Evolutionary conservation across 2,888 invertebrate species (phyloP), one percentile per base, ranked within the genome.

Genomic region (Fragum whitleyi): DNA sequence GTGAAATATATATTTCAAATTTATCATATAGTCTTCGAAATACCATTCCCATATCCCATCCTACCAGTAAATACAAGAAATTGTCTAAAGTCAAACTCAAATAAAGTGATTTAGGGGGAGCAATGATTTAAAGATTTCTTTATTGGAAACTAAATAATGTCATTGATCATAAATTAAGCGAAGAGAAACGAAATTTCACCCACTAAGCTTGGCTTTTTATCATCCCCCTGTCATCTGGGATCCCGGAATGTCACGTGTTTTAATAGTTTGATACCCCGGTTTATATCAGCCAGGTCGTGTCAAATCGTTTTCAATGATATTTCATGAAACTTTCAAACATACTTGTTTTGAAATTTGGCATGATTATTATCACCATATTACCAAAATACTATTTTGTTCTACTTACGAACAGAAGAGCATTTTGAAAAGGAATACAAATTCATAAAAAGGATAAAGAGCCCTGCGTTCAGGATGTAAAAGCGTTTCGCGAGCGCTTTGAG

Each of bases 81-180:
- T 67, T 68, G 69, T 73, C 72, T 82, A 77, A 83, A 83, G 83
- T 83, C 83, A 83, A 79, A 79, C 55, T 77, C 83, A 83, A 83
- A 83, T 83, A 83, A 76, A 83, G 77, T 77, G 83, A 83, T 83
- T 83, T 79, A 83, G 19, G 73, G 51, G 57, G 51, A 57, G 29
- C 53, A 83, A 83, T 83, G 83, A 83, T 83, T 83, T 83, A 76
- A 39, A 76, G 83, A 83, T 83, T 79, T 79, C 74, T 79, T 70
- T 83, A 83, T 83, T 79, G 74, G 83, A 77, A 79, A 83, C 83
- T 77, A 77, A 83, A 79, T 79, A 83, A 83, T 83, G 69, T 55
- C 70, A 83, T 79, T 83, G 83, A 83, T 83, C 74, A 74, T 69
- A 70, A 57, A 29, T 70, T 68, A 47, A 62, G 23, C 76, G 67